A percentile compares a stretch with the other conserved stretches of the same genome.
Conservation (phyloP, 2,888 invertebrate genomes). For the Leptinotarsa juncta region DNA sequence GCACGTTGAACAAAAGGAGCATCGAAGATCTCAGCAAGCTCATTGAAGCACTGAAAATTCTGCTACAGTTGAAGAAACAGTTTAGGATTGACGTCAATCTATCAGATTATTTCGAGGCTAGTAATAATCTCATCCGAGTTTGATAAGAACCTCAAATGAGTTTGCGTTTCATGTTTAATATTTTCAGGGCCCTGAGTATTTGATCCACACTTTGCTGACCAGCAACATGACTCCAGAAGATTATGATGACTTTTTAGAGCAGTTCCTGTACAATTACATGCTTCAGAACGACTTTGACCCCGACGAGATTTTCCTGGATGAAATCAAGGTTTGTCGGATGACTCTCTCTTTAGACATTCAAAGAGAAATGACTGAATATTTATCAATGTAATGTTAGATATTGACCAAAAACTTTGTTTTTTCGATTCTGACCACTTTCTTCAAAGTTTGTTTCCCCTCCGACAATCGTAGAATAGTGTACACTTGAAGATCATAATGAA, state of each 20-base stretch:
- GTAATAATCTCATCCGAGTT: neutral
- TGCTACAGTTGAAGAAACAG: conserved; percentile 51
- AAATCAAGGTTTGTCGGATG: conserved; percentile 61
- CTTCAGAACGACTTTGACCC: conserved; percentile 62
- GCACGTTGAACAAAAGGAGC: conserved; percentile 34
- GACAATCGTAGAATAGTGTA: no score
- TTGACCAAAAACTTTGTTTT: no score
- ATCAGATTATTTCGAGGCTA: conserved; percentile 53
- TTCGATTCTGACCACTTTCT: no score
- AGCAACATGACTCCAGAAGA: conserved; percentile 50
- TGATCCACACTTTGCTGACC: conserved; percentile 53
- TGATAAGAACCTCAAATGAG: no score
- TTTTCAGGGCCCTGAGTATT: conserved; percentile 52
- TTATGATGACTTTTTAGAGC: conserved; percentile 59
- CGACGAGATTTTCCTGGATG: conserved; percentile 63
- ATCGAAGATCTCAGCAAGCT: conserved; percentile 36
- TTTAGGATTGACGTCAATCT: conserved; percentile 53
- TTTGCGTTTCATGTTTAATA: neutral
- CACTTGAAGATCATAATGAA: neutral
- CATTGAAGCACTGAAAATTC: conserved; percentile 43
- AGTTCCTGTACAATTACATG: conserved; percentile 64
- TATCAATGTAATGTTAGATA: no score
- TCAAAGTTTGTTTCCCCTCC: no score
- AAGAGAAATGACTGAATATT: no score
- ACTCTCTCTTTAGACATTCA: no score